Evolutionary conservation across 2,113 vertebrate species (phyloP).

Genomic region (Mirounga angustirostris): DNA sequence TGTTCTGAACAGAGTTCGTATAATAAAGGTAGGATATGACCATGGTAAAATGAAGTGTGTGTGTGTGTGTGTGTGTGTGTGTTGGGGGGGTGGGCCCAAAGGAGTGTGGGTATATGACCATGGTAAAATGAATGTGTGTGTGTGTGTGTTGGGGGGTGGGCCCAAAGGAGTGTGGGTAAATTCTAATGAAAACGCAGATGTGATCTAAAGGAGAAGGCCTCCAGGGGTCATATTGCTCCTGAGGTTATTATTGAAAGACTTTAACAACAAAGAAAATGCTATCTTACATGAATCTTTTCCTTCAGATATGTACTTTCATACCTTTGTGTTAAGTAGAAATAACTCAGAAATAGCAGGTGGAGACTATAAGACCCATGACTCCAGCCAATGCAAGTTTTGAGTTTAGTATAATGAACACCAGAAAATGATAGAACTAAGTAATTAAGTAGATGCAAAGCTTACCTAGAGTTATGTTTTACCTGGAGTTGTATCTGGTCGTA

Average conservation of each 20-base stretch:
- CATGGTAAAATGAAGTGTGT: not conserved
- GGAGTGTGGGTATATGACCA: not conserved
- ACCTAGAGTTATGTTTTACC: conserved; percentile 41
- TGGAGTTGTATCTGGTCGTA: conserved; percentile 30
- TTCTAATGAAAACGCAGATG: conserved; percentile 36
- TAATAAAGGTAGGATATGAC: not conserved
- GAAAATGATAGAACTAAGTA: conserved; percentile 36
- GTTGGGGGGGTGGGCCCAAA: not conserved
- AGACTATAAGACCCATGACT: not conserved
- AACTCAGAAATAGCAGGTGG: conserved; percentile 8
- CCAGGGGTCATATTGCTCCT: not conserved
- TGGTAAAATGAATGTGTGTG: not conserved
- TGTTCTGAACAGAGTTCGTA: conserved; percentile 2
- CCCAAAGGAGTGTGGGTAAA: not conserved
- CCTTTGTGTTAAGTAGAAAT: conserved; percentile 50
- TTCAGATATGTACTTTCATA: not conserved
- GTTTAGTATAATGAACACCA: conserved; percentile 13
- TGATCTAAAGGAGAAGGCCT: conserved; percentile 1
- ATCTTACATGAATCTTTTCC: not conserved
- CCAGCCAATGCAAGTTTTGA: not conserved
- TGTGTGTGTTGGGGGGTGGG: not conserved
- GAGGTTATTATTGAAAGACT: not conserved
- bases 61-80: not conserved
- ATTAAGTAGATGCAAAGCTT: not conserved
- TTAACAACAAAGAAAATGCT: conserved; percentile 13